These are phyloP conservation scores for Hoplostethus atlanticus DNA, from an alignment of 2,797 vertebrate species.

Conservation along the genomic window DNA sequence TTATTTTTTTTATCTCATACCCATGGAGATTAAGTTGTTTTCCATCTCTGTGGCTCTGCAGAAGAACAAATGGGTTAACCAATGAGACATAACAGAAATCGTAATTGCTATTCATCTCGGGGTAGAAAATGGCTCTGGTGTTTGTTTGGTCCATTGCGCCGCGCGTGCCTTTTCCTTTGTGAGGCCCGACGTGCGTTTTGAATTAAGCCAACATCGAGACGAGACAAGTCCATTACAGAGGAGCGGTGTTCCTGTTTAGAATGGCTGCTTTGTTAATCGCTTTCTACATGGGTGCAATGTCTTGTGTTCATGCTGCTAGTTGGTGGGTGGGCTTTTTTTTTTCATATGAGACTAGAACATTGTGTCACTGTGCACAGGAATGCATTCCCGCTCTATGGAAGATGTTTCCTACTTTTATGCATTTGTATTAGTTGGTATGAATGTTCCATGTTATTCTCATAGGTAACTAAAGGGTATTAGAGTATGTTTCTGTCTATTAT, in stretches of 20 bases:
- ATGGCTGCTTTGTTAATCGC: constrained; percentile 54
- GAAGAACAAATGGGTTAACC: constrained; percentile 73
- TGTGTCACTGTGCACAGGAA: not conserved
- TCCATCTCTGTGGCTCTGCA: constrained; percentile 51
- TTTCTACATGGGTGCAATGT: constrained; percentile 37
- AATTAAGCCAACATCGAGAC: constrained; percentile 67
- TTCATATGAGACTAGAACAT: not conserved
- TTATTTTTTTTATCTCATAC: constrained; percentile 46
- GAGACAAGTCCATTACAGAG: constrained; percentile 49
- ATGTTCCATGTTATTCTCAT: not conserved
- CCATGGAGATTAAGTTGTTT: constrained; percentile 67
- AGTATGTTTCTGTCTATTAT: not conserved
- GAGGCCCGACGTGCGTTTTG: constrained; percentile 64
- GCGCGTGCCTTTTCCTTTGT: constrained; percentile 33
- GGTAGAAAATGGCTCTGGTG: constrained; percentile 70
- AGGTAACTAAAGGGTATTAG: not conserved
- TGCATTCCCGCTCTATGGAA: no score
- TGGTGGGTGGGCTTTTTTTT: constrained; percentile 19
- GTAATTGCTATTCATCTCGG: constrained; percentile 76
- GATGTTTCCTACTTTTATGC: not conserved
- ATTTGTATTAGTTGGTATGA: not conserved
- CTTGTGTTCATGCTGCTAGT: constrained; percentile 3
- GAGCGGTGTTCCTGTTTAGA: constrained; percentile 36
- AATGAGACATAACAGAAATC: constrained; percentile 75
- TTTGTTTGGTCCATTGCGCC: constrained; percentile 73